Conservation (phyloP, 2,797 vertebrate genomes). For the Tinamus major region DNA sequence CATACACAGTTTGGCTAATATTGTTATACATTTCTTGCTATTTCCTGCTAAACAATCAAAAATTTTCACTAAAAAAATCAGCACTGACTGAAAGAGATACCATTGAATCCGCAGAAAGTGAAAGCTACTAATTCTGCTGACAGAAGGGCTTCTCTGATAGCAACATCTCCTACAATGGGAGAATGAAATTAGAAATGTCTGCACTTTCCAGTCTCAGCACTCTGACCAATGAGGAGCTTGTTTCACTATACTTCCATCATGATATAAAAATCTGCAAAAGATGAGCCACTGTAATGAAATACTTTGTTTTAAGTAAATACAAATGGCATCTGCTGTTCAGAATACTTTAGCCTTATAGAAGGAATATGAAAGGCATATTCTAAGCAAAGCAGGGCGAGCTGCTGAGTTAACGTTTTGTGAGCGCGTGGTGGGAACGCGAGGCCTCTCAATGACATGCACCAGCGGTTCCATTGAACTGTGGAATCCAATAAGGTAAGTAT, state of each 20-base stretch:
- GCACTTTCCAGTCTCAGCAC: background rate
- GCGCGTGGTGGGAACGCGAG: background rate
- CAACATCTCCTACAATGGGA: background rate
- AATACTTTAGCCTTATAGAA: background rate
- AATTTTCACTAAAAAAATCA: background rate
- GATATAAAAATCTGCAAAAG: background rate
- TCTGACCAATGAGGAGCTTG: background rate
- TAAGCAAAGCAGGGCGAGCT: background rate
- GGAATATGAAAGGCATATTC: background rate
- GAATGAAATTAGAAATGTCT: background rate
- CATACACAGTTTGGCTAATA: background rate
- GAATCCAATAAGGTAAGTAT: conserved; percentile 54
- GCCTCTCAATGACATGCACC: conserved; percentile 59
- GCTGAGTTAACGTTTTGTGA: background rate
- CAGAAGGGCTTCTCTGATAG: background rate
- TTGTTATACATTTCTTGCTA: background rate
- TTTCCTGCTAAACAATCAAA: too few relatives aligned
- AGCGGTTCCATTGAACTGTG: conserved; percentile 55
- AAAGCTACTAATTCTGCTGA: background rate
- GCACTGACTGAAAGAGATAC: background rate
- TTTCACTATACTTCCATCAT: background rate
- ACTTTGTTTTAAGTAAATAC: conserved; percentile 5
- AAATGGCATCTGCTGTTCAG: background rate
- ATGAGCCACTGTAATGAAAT: background rate
- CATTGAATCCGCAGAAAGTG: background rate